These are phyloP conservation scores for Antitype chi DNA, from an alignment of 2,888 invertebrate species.

Conservation along the genomic window DNA sequence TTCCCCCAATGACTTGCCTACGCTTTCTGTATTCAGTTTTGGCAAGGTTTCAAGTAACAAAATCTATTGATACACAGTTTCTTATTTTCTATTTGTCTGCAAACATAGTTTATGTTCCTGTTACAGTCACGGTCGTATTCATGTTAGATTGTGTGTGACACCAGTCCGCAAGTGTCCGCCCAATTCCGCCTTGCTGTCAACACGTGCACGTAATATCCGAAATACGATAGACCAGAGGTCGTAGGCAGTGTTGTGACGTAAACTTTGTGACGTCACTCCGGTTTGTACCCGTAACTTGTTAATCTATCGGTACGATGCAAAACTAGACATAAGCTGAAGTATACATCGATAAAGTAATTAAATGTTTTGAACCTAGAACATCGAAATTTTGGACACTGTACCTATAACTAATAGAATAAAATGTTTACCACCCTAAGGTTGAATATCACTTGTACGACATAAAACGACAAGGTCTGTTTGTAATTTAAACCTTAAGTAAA, in stretches of 20 bases:
- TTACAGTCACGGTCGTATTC: slow-evolving; percentile 31
- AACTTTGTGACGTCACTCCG: slow-evolving; percentile 28
- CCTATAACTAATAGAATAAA: no score
- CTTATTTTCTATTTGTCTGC: slow-evolving; percentile 4
- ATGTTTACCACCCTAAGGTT: neutral
- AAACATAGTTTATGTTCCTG: slow-evolving; percentile 19
- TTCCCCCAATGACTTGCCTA: slow-evolving; percentile 5
- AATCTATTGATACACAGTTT: slow-evolving; percentile 22
- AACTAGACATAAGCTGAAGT: neutral
- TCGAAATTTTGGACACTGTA: neutral
- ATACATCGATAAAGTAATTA: neutral
- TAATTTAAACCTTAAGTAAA: neutral
- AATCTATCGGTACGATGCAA: neutral
- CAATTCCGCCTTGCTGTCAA: slow-evolving; percentile 42
- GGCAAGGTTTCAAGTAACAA: slow-evolving; percentile 40
- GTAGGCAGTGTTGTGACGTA: slow-evolving; percentile 26
- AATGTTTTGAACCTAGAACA: neutral
- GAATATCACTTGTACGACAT: neutral
- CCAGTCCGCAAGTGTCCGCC: slow-evolving; percentile 32
- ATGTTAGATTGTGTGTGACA: slow-evolving; percentile 36
- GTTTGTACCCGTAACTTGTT: slow-evolving; percentile 1
- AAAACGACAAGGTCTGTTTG: neutral
- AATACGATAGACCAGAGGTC: slow-evolving; percentile 43
- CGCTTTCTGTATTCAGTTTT: slow-evolving; percentile 16
- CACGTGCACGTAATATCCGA: slow-evolving; percentile 52